These are phyloP conservation scores for Leucophenga montana DNA, from an alignment of 2,888 invertebrate species.

Conservation along the genomic window DNA sequence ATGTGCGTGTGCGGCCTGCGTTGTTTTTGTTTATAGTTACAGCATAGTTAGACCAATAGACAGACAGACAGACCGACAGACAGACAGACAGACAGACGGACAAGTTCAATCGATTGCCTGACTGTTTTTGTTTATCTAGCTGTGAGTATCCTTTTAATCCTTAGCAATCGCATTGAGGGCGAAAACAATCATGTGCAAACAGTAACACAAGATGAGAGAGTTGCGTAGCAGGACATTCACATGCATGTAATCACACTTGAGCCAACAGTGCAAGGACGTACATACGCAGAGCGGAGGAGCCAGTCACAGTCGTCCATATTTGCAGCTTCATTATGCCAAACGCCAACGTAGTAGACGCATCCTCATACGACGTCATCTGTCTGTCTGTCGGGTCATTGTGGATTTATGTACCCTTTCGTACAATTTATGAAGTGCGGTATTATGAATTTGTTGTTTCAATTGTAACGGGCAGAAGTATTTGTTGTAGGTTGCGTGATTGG, in stretches of 20 bases:
- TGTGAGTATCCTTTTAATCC: conserved; percentile 60
- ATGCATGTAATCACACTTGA: conserved; percentile 22
- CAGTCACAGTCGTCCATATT: conserved; percentile 4
- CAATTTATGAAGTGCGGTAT: neutral
- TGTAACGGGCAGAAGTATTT: too few relatives aligned
- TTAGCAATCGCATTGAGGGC: conserved; percentile 63
- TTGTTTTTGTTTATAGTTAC: conserved; percentile 4
- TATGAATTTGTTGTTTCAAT: too few relatives aligned
- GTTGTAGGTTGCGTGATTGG: too few relatives aligned
- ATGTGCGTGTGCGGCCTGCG: too few relatives aligned
- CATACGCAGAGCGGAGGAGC: neutral
- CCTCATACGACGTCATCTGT: neutral
- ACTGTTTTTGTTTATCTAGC: conserved; percentile 18
- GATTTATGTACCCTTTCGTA: neutral
- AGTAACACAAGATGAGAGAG: neutral
- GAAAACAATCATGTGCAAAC: conserved; percentile 57
- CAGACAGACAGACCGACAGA: too few relatives aligned
- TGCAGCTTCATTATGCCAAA: conserved; percentile 19
- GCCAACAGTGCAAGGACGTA: neutral
- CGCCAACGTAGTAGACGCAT: neutral
- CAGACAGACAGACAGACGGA: too few relatives aligned
- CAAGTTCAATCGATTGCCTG: too few relatives aligned
- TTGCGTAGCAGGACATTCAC: neutral
- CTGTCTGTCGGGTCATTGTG: neutral
- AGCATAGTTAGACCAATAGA: neutral